Conservation (phyloP, 2,888 invertebrate genomes). For the Drosophila silvestris region DNA sequence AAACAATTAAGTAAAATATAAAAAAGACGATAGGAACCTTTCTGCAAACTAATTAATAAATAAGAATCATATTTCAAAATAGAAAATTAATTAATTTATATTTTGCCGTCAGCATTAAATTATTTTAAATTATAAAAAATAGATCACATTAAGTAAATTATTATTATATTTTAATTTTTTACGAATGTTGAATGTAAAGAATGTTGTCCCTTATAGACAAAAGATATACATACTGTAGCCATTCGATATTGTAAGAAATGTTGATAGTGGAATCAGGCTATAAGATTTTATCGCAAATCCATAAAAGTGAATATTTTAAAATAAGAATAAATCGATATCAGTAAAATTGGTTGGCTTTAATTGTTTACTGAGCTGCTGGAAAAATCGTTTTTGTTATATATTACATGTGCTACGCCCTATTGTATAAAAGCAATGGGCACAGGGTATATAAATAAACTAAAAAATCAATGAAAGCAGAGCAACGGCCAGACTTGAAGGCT, state of each 20-base stretch:
- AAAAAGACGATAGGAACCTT: background rate
- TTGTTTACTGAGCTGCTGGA: background rate
- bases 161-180: too few relatives aligned
- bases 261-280: background rate
- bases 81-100: background rate
- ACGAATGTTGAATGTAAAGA: background rate
- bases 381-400: background rate
- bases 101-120: background rate
- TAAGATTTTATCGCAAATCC: background rate
- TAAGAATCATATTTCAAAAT: background rate
- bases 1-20: background rate
- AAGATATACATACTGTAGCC: background rate
- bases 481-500: conserved; percentile 67
- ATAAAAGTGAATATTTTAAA: background rate
- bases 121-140: background rate
- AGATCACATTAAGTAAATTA: too few relatives aligned
- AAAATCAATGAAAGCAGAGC: conserved; percentile 65
- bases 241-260: background rate
- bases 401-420: background rate
- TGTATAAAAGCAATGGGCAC: background rate
- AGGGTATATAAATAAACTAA: conserved; percentile 38
- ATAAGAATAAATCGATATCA: background rate
- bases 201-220: background rate
- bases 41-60: background rate
- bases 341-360: background rate